Base-by-base conservation (phyloP, 1,140 invertebrate genomes). In the Polypedilum vanderplanki region DNA sequence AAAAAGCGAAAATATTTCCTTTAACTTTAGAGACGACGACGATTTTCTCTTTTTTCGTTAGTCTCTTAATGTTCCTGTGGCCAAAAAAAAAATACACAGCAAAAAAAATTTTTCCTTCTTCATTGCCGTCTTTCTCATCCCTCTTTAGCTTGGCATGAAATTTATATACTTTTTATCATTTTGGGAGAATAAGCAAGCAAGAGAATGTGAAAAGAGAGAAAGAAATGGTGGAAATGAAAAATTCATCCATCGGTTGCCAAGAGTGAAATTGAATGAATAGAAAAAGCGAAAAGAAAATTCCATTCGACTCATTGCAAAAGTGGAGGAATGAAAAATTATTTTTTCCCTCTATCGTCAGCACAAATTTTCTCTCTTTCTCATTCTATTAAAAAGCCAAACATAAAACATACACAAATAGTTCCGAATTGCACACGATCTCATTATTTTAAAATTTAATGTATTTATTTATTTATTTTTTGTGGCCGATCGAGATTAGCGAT, bases 381-480 rank as follows among this genome's bases (percentile, higher is more conserved):
- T 33, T 33, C 24, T 5, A 33, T 33, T 33, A 5, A 33, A 33
- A 33, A 33, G 24, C 24, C 5, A n/a, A n/a, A n/a, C n/a, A n/a
- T n/a, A n/a, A n/a, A n/a, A n/a, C n/a, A n/a, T n/a, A n/a, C n/a
- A n/a, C 5, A 33, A 33, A 33, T 33, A 33, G 24, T 33, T 33
- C 24, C 5, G 24, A 33, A 33, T 33, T 5, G 5, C 24, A 33
- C 5, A 33, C 24, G 24, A 33, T 57, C 46, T 57, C 46, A 57
- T 57, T 57, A 15, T 15, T 57, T 57, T 57, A n/a, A 57, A n/a
- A 57, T 57, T 57, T 57, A n/a, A 12, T 57, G 12, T 15, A 57
- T 57, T 57, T 15, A n/a, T 57, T 57, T 57, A 57, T 57, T 57
- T 57, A 57, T 57, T 57, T 57, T 57, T 57, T 57, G 46, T 57